Evolutionary conservation across 2,888 invertebrate species (phyloP), one percentile per base, ranked within the genome.

Genomic region (Acanthosepion pharaonis): DNA sequence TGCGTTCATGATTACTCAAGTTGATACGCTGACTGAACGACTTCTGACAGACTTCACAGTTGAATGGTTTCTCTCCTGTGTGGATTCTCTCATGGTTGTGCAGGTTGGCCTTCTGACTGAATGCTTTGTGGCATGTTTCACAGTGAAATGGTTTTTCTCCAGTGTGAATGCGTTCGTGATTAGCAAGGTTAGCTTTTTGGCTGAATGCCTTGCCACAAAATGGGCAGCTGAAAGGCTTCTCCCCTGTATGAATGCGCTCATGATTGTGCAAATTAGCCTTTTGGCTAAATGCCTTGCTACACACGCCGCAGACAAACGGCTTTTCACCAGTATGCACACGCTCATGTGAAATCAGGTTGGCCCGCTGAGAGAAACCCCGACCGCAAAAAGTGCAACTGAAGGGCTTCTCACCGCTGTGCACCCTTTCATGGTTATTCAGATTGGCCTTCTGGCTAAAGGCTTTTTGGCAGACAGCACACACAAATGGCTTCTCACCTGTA

Each of bases 401-500:
- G 11, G 93, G 93, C 53, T 93, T 93, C 93, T 93, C 93, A 4
- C 93, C 93, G n/a, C 93, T 93, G 28, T 93, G 93, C 11, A 93
- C 93, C 23, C 93, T 49, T 51, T 93, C 93, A 28, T 93, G 93
- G n/a, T 93, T 93, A 53, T 93, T 93, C 51, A 93, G 20, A 28
- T 93, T 93, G n/a, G 93, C 93, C 93, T 93, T 93, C 93, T 93
- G 93, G 93, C 93, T 93, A 49, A 93, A 93, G 1, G 93, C 93
- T 51, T 93, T 93, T 9, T 93, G 93, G 49, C 93, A 93, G 51
- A 93, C 11, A 28, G 28, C n/a, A 28, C 93, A 93, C 49, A 93
- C 93, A 53, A 93, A 93, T n/a, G 93, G 93, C 51, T 51, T 51
- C 93, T 93, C 93, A 3, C 93, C 93, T n/a, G 93, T 93, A 53